A percentile compares a stretch with the other conserved stretches of the same genome.
These are phyloP conservation scores for Eulithis testata DNA, from an alignment of 2,888 invertebrate genomes.

Conservation along the genomic window DNA sequence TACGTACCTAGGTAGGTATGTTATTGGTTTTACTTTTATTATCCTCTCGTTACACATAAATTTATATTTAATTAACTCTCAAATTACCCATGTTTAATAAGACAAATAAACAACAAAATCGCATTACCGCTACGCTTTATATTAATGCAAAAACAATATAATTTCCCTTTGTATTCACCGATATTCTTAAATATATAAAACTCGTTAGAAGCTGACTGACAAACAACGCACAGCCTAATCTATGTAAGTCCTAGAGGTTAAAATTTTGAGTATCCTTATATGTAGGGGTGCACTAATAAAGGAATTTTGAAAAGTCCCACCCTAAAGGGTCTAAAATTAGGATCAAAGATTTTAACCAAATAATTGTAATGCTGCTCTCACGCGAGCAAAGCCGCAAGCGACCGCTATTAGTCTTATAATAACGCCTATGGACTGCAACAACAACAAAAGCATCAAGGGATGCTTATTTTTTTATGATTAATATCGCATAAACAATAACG, in stretches of 20 bases:
- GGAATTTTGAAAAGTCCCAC: no score
- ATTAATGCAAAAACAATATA: constrained; percentile 66
- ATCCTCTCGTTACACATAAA: constrained; percentile 15
- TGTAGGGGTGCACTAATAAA: no score
- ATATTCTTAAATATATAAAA: constrained; percentile 51
- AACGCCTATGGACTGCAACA: constrained; percentile 66
- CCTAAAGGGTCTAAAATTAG: no score
- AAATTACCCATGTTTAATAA: constrained; percentile 44
- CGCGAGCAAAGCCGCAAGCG: no score
- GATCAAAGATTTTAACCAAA: no score
- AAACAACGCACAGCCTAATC: no score
- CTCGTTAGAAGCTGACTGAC: no score
- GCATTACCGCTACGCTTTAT: constrained; percentile 55
- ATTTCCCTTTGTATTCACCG: constrained; percentile 65
- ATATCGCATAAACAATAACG: constrained; percentile 83
- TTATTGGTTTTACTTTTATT: constrained; percentile 10
- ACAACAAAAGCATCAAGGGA: constrained; percentile 61
- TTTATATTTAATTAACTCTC: constrained; percentile 2
- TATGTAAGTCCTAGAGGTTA: no score
- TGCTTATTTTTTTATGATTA: constrained; percentile 80
- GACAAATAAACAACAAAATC: constrained; percentile 67
- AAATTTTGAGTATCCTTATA: no score
- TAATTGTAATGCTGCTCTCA: no score
- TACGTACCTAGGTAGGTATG: no score
- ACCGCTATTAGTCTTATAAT: constrained; percentile 53